These are phyloP conservation scores for Brachionus rubens DNA, from an alignment of 1,140 invertebrate species.

Conservation along the genomic window DNA sequence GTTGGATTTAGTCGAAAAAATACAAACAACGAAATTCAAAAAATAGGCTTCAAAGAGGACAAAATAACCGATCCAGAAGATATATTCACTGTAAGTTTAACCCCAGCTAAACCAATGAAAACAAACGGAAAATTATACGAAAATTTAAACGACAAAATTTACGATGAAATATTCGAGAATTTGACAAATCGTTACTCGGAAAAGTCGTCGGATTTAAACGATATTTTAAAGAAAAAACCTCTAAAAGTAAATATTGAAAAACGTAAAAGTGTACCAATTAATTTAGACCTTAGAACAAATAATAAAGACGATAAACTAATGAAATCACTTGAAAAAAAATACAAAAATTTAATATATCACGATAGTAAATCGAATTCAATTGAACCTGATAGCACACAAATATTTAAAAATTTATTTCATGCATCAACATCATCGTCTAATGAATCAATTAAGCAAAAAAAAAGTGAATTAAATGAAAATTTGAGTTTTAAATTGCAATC, in stretches of 20 bases:
- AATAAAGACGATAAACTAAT: background rate
- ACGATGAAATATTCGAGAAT: constrained; percentile 9
- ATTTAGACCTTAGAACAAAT: background rate
- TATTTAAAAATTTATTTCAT: constrained; percentile 13
- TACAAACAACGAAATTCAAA: background rate
- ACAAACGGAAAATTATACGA: background rate
- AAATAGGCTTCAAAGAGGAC: background rate
- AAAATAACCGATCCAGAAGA: background rate
- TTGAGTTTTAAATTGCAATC: constrained; percentile 7
- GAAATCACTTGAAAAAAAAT: constrained; percentile 26
- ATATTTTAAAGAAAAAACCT: constrained; percentile 4
- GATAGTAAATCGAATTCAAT: background rate
- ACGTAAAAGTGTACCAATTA: background rate
- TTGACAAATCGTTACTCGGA: background rate
- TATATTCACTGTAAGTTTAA: background rate
- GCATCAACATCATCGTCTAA: background rate
- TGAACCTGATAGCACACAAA: constrained; percentile 22
- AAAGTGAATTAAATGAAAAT: background rate
- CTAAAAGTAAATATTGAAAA: constrained; percentile 33
- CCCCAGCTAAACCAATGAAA: background rate
- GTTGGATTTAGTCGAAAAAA: background rate
- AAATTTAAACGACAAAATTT: constrained; percentile 32
- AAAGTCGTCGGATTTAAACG: constrained; percentile 8
- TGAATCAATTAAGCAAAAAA: background rate
- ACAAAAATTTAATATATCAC: constrained; percentile 12